Evolutionary conservation across 1,140 invertebrate species (phyloP).

Genomic region (Planococcus citri): DNA sequence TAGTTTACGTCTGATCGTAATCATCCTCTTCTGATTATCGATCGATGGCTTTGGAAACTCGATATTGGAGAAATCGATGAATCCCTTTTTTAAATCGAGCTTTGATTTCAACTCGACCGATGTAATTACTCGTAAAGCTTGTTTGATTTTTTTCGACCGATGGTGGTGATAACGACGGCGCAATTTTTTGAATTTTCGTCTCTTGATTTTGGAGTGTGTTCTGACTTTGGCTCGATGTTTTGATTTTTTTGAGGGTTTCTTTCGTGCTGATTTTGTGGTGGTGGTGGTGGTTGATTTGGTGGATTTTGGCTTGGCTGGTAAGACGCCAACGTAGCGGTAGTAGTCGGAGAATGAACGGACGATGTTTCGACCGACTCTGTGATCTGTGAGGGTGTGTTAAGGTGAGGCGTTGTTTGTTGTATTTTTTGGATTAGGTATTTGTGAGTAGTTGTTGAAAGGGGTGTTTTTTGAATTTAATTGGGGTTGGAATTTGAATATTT

Average conservation of each 20-base stretch:
- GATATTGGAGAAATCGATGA: not conserved
- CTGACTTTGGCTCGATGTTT: not conserved
- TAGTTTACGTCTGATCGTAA: too few species aligned
- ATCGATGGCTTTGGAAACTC: not conserved
- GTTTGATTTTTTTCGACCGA: not conserved
- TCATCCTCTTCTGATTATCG: not conserved
- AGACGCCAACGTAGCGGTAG: not conserved
- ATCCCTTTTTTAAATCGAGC: not conserved
- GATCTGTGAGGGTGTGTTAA: not conserved
- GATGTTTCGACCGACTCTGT: not conserved
- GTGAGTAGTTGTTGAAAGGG: too few species aligned
- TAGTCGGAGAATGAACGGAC: constrained; percentile 10
- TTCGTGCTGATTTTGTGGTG: too few species aligned
- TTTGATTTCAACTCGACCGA: not conserved
- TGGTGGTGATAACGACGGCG: not conserved
- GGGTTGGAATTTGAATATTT: too few species aligned
- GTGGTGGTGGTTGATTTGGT: too few species aligned
- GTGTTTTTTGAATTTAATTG: not conserved
- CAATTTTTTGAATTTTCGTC: not conserved
- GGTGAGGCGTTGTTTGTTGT: too few species aligned
- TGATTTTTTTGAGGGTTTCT: not conserved
- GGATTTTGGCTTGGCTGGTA: not conserved
- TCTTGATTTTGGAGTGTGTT: not conserved
- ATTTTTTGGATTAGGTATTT: not conserved
- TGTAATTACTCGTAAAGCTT: not conserved